phyloP scores from a whole-genome alignment of 2,888 invertebrate genomes.

The Pterobdella sp. region DNA sequence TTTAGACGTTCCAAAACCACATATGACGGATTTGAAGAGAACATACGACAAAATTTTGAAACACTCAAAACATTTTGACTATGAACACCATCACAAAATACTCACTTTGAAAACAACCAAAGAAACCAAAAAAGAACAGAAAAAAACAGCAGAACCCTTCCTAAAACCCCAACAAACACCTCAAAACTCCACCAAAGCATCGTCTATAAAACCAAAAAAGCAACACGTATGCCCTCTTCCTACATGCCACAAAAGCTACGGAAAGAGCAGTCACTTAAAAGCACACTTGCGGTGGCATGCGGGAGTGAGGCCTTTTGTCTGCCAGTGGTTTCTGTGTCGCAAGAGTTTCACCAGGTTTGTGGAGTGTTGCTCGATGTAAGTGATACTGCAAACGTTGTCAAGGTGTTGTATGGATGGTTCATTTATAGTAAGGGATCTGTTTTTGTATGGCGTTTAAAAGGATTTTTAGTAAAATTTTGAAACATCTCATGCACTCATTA shows the following conservation, averaged over 20 bases:
- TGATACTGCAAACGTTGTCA: too few relatives aligned
- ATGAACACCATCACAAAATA: too few relatives aligned
- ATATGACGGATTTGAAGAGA: too few relatives aligned
- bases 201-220: too few relatives aligned
- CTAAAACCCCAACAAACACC: not conserved
- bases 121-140: not conserved
- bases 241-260: not conserved
- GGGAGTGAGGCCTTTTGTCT: not conserved
- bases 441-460: too few relatives aligned
- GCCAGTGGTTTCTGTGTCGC: slow-evolving; percentile 10
- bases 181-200: not conserved
- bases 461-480: too few relatives aligned
- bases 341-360: slow-evolving; percentile 11
- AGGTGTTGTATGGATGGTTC: too few relatives aligned
- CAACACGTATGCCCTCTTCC: not conserved
- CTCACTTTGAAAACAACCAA: too few relatives aligned
- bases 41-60: not conserved
- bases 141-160: not conserved
- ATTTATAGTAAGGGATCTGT: too few relatives aligned
- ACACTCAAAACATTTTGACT: not conserved
- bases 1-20: too few relatives aligned
- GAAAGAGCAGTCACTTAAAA: slow-evolving; percentile 6
- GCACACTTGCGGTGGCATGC: slow-evolving; percentile 8
- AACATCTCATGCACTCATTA: too few relatives aligned
- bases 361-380: too few relatives aligned